Conservation (phyloP, 2,113 vertebrate species). For the Lates calcarifer region DNA sequence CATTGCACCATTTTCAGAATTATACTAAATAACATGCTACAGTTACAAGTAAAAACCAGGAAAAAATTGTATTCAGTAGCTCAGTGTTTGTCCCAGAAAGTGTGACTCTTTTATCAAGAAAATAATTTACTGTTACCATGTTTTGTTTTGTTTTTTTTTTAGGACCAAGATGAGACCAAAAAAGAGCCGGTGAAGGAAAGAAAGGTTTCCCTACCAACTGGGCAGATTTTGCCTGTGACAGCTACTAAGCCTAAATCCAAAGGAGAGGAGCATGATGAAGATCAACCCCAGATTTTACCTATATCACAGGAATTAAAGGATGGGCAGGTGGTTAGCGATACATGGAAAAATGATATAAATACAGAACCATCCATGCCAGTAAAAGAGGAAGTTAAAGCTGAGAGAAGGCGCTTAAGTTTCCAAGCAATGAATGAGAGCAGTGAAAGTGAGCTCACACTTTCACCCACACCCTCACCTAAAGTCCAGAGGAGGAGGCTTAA, state of each 20-base stretch:
- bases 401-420: slow-evolving; percentile 85
- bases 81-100: too few species aligned
- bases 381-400: slow-evolving; percentile 72
- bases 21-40: too few species aligned
- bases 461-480: slow-evolving; percentile 85
- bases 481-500: slow-evolving; percentile 85
- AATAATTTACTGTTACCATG: background rate
- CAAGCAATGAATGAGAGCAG: slow-evolving; percentile 89
- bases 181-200: slow-evolving; percentile 73
- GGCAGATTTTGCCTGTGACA: slow-evolving; percentile 82
- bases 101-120: background rate
- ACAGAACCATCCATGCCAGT: slow-evolving; percentile 68
- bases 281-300: slow-evolving; percentile 84
- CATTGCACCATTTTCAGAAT: background rate
- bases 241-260: slow-evolving; percentile 82
- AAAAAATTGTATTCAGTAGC: too few species aligned
- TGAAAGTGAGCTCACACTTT: slow-evolving; percentile 87
- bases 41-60: background rate
- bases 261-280: slow-evolving; percentile 61
- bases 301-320: slow-evolving; percentile 81
- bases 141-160: slow-evolving; percentile 24
- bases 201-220: slow-evolving; percentile 21
- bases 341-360: slow-evolving; percentile 65
- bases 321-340: slow-evolving; percentile 72
- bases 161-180: slow-evolving; percentile 73